Evolutionary conservation across 2,113 vertebrate genomes (phyloP).

Genomic region (Mohoua ochrocephala): DNA sequence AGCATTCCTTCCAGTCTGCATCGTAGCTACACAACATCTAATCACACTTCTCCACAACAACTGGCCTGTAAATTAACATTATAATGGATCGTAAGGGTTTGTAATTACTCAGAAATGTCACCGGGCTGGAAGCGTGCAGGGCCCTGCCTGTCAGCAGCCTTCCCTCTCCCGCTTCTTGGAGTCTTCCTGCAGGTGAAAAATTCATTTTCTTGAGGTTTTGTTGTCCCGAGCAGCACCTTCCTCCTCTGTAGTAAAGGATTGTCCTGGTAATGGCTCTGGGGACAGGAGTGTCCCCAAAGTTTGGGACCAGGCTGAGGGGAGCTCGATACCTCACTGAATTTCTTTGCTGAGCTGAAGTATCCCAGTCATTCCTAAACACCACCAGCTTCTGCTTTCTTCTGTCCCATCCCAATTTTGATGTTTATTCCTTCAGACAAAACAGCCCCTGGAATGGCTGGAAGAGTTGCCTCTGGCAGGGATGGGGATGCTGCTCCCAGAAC

Average conservation of each 20-base stretch:
- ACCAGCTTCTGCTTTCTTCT: background rate
- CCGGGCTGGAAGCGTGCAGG: background rate
- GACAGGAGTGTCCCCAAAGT: background rate
- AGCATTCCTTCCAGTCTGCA: conserved; percentile 78
- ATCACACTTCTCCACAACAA: conserved; percentile 82
- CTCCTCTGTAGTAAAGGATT: background rate
- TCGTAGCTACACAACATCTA: conserved; percentile 74
- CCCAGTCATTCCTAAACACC: background rate
- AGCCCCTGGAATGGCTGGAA: background rate
- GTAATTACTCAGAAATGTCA: conserved; percentile 45
- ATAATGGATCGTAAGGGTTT: conserved; percentile 68
- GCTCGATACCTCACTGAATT: background rate
- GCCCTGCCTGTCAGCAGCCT: background rate
- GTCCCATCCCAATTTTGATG: background rate
- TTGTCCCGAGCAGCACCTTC: background rate
- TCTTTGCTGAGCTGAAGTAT: background rate
- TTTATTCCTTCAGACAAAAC: background rate
- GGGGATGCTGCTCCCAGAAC: background rate
- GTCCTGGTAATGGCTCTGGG: background rate
- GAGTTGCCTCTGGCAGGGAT: background rate
- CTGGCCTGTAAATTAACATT: conserved; percentile 81
- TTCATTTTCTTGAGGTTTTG: background rate
- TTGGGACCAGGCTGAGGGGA: background rate
- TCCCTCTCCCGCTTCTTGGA: background rate
- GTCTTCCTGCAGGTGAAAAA: background rate